A percentile compares a stretch with the other conserved stretches of the same genome.
phyloP scores from a whole-genome alignment of 2,888 invertebrate species.

The Erynnis tages region DNA sequence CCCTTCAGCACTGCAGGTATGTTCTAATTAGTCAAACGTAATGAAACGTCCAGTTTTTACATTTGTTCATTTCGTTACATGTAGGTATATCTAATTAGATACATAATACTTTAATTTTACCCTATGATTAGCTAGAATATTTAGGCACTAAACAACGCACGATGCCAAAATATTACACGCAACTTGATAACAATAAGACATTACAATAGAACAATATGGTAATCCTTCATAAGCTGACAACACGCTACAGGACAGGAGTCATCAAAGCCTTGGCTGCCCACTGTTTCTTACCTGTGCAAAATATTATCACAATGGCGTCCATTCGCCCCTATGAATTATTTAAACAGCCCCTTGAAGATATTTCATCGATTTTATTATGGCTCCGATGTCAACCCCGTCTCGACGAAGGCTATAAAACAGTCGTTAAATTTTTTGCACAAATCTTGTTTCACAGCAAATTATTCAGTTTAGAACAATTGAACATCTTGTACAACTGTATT shows the following conservation, averaged over 20 bases:
- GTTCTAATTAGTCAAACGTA: no score
- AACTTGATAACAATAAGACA: neutral
- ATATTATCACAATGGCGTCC: slow-evolving; percentile 39
- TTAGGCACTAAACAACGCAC: neutral
- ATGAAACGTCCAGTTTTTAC: no score
- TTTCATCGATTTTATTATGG: slow-evolving; percentile 81
- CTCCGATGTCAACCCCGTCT: slow-evolving; percentile 79
- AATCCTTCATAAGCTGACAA: neutral
- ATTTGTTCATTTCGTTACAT: no score
- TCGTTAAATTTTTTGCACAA: slow-evolving; percentile 63
- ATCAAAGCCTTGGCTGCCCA: slow-evolving; percentile 9
- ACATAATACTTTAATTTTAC: no score
- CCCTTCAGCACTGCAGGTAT: no score
- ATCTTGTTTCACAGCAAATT: slow-evolving; percentile 56
- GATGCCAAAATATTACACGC: neutral
- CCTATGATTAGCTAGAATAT: no score
- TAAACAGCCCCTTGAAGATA: slow-evolving; percentile 67
- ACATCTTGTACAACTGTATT: no score
- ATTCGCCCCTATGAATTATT: slow-evolving; percentile 67
- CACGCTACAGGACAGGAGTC: neutral
- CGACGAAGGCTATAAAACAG: slow-evolving; percentile 66
- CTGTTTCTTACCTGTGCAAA: slow-evolving; percentile 62
- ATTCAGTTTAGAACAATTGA: slow-evolving; percentile 30
- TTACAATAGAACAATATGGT: slow-evolving; percentile 2
- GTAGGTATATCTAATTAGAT: no score